Evolutionary conservation across 2,888 invertebrate genomes (phyloP).

Genomic region (Adelognathus sp.): DNA sequence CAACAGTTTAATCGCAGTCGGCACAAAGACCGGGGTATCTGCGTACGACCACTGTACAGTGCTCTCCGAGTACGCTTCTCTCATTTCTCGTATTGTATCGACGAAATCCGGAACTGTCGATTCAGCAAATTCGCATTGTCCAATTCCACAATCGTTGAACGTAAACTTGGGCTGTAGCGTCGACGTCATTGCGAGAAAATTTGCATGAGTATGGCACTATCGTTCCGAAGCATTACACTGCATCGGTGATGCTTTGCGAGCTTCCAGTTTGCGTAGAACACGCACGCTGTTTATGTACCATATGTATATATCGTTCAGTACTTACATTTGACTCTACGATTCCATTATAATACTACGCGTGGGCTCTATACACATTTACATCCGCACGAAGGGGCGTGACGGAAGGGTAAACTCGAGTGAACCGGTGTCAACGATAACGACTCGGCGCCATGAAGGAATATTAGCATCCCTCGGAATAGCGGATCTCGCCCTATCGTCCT

Average conservation of each 20-base stretch:
- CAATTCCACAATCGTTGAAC: background rate
- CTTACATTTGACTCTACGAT: background rate
- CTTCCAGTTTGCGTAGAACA: background rate
- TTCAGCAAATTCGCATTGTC: constrained; percentile 12
- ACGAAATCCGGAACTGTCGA: background rate
- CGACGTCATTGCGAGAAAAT: background rate
- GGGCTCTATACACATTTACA: background rate
- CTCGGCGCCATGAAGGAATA: constrained; percentile 11
- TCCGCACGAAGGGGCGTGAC: constrained; percentile 35
- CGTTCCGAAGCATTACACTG: background rate
- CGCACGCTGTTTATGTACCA: background rate
- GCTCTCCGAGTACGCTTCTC: background rate
- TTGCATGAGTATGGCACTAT: background rate
- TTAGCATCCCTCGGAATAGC: constrained; percentile 46
- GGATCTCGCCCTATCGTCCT: constrained; percentile 30
- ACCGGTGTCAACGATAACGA: constrained; percentile 9
- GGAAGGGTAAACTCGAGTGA: constrained; percentile 53
- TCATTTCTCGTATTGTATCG: background rate
- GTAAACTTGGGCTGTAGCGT: background rate
- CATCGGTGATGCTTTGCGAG: background rate
- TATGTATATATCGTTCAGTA: background rate
- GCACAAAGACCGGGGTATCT: background rate
- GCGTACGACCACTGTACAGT: background rate
- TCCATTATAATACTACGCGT: constrained; percentile 10
- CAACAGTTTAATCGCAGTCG: constrained; percentile 24